Evolutionary conservation across 2,797 vertebrate species (phyloP), one percentile per base, ranked within the genome.

Genomic region (Sylvia borin): DNA sequence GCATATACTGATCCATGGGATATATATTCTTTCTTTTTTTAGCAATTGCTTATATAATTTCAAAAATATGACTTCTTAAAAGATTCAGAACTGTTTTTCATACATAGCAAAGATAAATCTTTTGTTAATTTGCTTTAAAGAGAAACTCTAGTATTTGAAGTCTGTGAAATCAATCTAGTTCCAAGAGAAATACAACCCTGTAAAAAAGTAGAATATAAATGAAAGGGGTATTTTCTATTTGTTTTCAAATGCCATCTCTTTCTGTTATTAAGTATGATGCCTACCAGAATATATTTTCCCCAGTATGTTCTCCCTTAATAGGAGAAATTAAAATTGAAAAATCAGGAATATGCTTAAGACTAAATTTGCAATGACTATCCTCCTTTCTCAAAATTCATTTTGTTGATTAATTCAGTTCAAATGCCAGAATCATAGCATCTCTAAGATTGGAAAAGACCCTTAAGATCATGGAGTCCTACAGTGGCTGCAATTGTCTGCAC

Each of bases 51-150:
- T 88, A 86, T 77, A 65, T 62, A 25, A 43, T 27, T 94, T 68
- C 61, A 32, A 88, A 75, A 48, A 48, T 45, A 85, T 18, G 11
- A 42, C 72, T 82, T 83, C 45, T 80, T 64, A 78, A 91, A 75
- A 66, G 12, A 7, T 34, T 79, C n/a, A 53, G 11, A 77, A 61
- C 45, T 58, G 0, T 18, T 84, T 86, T 79, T 29, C 65, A 13
- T 38, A 36, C 8, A 22, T 36, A 25, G 51, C 13, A 92, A 86
- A 86, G 65, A 85, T 25, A 82, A 85, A 54, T 47, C 5, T 1
- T 77, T 90, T 58, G 8, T 57, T 90, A 16, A 47, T 83, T 95
- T 95, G 20, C 22, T 90, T 93, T 87, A 83, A 87, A 91, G 24
- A 83, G 34, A 72, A 85, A n/a, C 13, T 38, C 7, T 82, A 73